Percentiles rank a stretch among this genome's conserved stretches.
Evolutionary conservation across 2,888 invertebrate genomes (phyloP).

Genomic region (Tachina lurida): DNA sequence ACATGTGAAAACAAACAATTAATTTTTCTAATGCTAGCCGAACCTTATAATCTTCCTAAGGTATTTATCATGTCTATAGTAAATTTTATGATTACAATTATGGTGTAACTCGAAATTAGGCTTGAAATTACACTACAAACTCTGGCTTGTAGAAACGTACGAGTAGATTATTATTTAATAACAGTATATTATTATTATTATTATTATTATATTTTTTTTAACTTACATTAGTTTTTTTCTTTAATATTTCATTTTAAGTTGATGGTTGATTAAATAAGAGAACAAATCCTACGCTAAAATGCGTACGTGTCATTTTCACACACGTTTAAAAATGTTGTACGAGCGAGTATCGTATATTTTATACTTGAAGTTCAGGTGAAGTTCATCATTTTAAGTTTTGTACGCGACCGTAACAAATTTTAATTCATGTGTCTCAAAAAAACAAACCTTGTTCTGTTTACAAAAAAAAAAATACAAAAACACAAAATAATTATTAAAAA

Average conservation of each 20-base stretch:
- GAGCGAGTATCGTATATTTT: conserved; percentile 3
- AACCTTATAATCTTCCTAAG: background rate
- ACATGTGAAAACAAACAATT: background rate
- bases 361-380: conserved; percentile 46
- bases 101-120: background rate
- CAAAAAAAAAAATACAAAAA: conserved; percentile 5
- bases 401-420: conserved; percentile 60
- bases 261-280: conserved; percentile 37
- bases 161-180: conserved; percentile 22
- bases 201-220: background rate
- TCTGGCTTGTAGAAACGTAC: conserved; percentile 9
- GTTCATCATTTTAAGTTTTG: conserved; percentile 60
- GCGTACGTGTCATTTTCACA: conserved; percentile 80
- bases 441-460: background rate
- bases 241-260: conserved; percentile 16
- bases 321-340: conserved; percentile 73
- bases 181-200: conserved; percentile 15
- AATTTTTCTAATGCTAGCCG: background rate
- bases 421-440: conserved; percentile 26
- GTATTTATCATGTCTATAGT: background rate
- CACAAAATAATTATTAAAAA: no score
- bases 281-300: conserved; percentile 55
- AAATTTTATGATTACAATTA: background rate
- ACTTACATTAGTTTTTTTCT: background rate
- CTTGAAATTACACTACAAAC: conserved; percentile 36